Percentiles rank a stretch among this genome's conserved stretches.
Evolutionary conservation across 1,140 invertebrate genomes (phyloP).

Genomic region (Dolichoris vasculosae): DNA sequence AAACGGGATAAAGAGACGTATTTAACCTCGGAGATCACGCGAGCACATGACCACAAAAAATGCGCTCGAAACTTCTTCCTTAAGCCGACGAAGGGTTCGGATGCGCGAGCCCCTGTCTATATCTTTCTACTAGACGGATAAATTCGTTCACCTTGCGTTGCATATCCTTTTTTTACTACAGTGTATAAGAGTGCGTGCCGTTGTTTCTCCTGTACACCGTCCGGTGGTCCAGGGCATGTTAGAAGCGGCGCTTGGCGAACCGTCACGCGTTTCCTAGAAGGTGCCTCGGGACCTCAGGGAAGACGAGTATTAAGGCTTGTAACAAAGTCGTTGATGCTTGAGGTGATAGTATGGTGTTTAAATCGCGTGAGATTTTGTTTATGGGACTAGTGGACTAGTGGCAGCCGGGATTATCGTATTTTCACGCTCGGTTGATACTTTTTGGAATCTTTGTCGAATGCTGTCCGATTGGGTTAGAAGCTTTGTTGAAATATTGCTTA

Average conservation of each 20-base stretch:
- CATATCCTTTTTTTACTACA: background rate
- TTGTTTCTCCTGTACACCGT: background rate
- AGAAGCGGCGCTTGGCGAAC: background rate
- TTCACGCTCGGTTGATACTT: background rate
- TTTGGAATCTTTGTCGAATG: background rate
- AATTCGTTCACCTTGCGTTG: background rate
- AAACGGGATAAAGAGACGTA: conserved; percentile 10
- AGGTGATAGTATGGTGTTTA: background rate
- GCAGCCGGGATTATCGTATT: background rate
- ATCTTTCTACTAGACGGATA: conserved; percentile 14
- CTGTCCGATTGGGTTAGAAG: background rate
- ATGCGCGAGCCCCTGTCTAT: background rate
- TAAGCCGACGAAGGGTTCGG: background rate
- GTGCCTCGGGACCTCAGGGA: background rate
- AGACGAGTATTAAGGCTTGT: background rate
- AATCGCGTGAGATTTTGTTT: background rate
- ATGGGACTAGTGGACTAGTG: background rate
- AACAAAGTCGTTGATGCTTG: background rate
- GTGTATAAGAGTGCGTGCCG: background rate
- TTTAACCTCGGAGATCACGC: conserved; percentile 9
- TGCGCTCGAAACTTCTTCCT: background rate
- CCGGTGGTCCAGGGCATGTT: no score
- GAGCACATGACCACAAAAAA: background rate
- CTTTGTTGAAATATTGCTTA: background rate
- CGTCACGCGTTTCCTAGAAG: conserved; percentile 25